These are phyloP conservation scores for Aurelia sp. DNA, from an alignment of 30 jellyfish, hydroid and myxozoan genomes.

Conservation along the genomic window DNA sequence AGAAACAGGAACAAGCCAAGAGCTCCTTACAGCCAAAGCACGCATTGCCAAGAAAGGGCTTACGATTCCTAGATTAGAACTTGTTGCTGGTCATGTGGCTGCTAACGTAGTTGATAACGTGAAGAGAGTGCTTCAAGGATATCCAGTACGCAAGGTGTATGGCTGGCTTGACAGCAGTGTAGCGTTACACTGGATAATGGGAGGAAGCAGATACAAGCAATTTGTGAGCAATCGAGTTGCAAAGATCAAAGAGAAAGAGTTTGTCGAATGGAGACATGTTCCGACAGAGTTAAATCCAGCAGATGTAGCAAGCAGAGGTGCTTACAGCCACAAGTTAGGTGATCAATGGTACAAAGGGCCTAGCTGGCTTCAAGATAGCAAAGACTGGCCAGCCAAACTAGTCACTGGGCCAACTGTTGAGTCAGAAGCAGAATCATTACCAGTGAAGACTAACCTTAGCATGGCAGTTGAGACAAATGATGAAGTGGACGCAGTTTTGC, in stretches of 20 bases:
- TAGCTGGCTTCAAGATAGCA: too few species aligned
- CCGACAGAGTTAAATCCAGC: conserved; percentile 27
- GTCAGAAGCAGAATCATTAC: too few species aligned
- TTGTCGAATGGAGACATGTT: conserved; percentile 9
- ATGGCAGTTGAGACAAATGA: neutral
- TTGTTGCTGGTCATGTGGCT: conserved; percentile 17
- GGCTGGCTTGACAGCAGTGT: conserved; percentile 58
- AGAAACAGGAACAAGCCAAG: neutral
- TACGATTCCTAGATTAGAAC: conserved; percentile 24
- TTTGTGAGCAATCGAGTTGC: conserved; percentile 20
- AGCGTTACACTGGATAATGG: conserved; percentile 26
- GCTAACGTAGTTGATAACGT: conserved; percentile 10
- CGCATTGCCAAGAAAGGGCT: conserved; percentile 21
- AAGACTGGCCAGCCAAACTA: neutral
- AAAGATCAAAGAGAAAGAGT: conserved; percentile 14
- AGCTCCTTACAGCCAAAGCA: conserved; percentile 20
- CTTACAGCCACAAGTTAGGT: too few species aligned
- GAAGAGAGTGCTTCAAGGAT: conserved; percentile 12
- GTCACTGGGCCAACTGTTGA: neutral
- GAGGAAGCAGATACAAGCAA: conserved; percentile 10
- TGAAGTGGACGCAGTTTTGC: neutral
- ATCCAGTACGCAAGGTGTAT: conserved; percentile 4
- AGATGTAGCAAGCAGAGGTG: conserved; percentile 2
- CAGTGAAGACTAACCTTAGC: too few species aligned
- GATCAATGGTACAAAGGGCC: too few species aligned